phyloP scores from a whole-genome alignment of 2,113 vertebrate genomes.

The Eptesicus fuscus region DNA sequence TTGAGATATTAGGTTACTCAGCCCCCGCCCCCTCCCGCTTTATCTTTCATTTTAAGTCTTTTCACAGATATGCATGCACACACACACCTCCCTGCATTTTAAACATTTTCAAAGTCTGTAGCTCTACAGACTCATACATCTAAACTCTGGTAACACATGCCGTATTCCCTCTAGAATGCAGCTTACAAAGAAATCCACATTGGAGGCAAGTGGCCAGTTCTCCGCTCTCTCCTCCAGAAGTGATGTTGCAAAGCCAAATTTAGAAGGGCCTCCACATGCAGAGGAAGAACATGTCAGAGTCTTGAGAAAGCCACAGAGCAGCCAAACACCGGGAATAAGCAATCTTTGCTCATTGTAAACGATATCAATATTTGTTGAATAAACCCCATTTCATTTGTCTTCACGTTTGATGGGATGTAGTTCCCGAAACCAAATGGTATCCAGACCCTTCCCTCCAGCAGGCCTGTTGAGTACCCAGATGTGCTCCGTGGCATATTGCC shows the following conservation, averaged over 20 bases:
- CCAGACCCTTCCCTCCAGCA: neutral
- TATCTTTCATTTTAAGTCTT: neutral
- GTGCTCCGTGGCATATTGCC: neutral
- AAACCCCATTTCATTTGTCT: neutral
- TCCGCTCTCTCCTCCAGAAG: neutral
- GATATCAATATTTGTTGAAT: neutral
- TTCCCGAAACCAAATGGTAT: neutral
- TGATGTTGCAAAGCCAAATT: neutral
- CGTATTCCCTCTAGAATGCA: neutral
- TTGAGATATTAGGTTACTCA: neutral
- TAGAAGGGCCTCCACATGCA: neutral
- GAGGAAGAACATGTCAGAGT: neutral
- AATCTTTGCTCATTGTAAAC: slow-evolving; percentile 16
- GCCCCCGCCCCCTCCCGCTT: fast-evolving
- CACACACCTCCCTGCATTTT: neutral
- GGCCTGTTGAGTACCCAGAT: neutral
- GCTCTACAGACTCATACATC: neutral
- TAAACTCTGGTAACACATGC: neutral
- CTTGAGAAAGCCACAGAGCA: neutral
- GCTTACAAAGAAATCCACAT: neutral
- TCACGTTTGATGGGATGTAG: neutral
- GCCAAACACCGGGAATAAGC: neutral
- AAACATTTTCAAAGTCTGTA: neutral
- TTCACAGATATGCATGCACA: neutral
- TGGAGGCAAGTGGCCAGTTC: neutral